Base-by-base conservation (phyloP, 2,888 invertebrate genomes). In the Drosophila barbarae region DNA sequence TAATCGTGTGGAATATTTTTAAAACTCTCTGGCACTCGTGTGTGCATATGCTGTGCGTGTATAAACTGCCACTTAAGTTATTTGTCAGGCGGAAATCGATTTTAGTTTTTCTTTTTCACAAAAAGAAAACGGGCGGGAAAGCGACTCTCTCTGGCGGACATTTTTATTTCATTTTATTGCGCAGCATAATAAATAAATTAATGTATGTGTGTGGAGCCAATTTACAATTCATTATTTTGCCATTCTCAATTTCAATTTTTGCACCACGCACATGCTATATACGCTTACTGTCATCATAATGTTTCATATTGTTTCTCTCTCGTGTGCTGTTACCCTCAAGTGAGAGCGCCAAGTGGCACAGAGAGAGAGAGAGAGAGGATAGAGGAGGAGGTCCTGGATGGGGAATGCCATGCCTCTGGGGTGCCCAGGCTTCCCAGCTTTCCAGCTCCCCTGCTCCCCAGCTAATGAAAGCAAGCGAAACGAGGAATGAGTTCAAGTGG, bases 1-100 rank as follows among this genome's bases (percentile, higher is more conserved):
- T 84, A 84, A 81, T 81, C 81, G 81, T 78, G 79, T 79, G 81
- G 84, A 81, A 81, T 80, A 80, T 83, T 71, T 75, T 82, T 72
- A 65, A 75, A 73, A 67, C 63, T 28, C 58, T 18, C 23, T 36
- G 23, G 18, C 36, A 41, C 35, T 56, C 57, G 70, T 68, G 60
- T 54, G 44, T 58, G 35, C 44, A 41, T 41, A 47, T 47, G 46
- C 42, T 36, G 53, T 53, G 36, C 8, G 15, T 47, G 30, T 59
- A 63, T 60, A 65, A 72, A 71, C 72, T 75, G 80, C 77, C 83
- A 83, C 79, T 79, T 79, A 80, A 74, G 77, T 80, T 83, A 80
- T 83, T 83, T 80, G 77, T 83, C 80, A 81, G 70, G 70, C 71
- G 81, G 76, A 80, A 80, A 83, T 83, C 78, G 78, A 79, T 83